These are phyloP conservation scores for Meriones unguiculatus DNA, from an alignment of 2,113 vertebrate species.

Conservation along the genomic window DNA sequence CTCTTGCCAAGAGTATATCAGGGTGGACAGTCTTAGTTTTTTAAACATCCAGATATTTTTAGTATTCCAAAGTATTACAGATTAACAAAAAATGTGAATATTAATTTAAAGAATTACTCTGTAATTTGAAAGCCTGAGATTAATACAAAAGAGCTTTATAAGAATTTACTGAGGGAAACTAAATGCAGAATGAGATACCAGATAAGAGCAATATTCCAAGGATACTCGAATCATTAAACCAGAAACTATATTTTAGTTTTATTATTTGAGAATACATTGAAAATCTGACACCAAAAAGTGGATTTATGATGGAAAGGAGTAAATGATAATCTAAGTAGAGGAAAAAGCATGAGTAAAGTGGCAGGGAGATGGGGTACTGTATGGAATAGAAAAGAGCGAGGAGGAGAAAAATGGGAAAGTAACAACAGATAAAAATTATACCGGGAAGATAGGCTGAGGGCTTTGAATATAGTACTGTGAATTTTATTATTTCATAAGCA, in stretches of 20 bases:
- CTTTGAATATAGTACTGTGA: neutral
- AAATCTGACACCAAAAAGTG: neutral
- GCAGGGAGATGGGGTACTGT: neutral
- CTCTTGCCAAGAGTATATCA: neutral
- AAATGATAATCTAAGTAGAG: neutral
- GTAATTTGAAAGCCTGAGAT: neutral
- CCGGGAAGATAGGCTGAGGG: neutral
- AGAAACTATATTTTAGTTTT: neutral
- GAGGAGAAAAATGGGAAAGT: neutral
- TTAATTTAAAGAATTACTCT: constrained; percentile 3
- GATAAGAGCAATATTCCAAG: neutral
- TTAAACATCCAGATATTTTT: neutral
- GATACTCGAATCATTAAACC: neutral
- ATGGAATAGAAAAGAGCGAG: neutral
- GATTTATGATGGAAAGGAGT: constrained; percentile 10
- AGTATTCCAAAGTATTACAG: neutral
- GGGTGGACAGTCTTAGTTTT: neutral
- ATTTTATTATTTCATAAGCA: constrained; percentile 40
- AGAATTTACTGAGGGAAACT: constrained; percentile 37
- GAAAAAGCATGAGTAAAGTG: neutral
- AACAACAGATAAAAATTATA: neutral
- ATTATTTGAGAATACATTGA: neutral
- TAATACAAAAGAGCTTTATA: neutral
- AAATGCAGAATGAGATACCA: neutral
- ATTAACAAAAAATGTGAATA: neutral